A percentile compares a stretch with the other conserved stretches of the same genome.
These are phyloP conservation scores for Drosophila paranaensis DNA, from an alignment of 2,888 invertebrate species.

Conservation along the genomic window DNA sequence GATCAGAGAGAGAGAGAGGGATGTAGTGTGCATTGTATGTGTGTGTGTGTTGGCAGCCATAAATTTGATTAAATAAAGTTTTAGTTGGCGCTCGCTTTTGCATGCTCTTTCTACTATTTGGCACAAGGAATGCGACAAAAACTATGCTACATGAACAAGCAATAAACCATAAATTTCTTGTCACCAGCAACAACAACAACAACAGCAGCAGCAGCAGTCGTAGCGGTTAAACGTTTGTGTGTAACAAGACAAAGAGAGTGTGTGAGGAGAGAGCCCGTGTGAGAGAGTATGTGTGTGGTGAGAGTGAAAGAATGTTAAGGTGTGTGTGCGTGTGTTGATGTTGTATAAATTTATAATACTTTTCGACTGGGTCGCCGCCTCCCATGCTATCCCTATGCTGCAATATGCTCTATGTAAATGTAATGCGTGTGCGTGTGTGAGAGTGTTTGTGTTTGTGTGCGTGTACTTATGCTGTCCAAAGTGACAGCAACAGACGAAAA, in stretches of 20 bases:
- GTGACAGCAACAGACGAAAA: constrained; percentile 50
- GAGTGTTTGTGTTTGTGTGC: constrained; percentile 1
- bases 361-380: constrained; percentile 38
- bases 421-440: constrained; percentile 11
- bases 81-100: constrained; percentile 51
- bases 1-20: neutral
- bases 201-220: constrained; percentile 35
- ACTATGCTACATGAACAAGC: constrained; percentile 77
- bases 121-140: constrained; percentile 75
- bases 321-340: constrained; percentile 38
- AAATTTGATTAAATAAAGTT: constrained; percentile 82
- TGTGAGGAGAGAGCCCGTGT: neutral
- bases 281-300: constrained; percentile 7
- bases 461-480: constrained; percentile 38
- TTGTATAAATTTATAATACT: constrained; percentile 69
- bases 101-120: constrained; percentile 43
- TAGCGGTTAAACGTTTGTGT: constrained; percentile 60
- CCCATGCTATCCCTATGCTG: constrained; percentile 31
- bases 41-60: constrained; percentile 49
- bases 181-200: constrained; percentile 51
- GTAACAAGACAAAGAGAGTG: constrained; percentile 32
- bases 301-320: constrained; percentile 35
- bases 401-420: constrained; percentile 53
- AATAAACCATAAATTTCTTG: constrained; percentile 80
- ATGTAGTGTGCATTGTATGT: neutral